These are phyloP conservation scores for Fistularia tabacaria DNA, from an alignment of 2,797 vertebrate species.

Conservation along the genomic window DNA sequence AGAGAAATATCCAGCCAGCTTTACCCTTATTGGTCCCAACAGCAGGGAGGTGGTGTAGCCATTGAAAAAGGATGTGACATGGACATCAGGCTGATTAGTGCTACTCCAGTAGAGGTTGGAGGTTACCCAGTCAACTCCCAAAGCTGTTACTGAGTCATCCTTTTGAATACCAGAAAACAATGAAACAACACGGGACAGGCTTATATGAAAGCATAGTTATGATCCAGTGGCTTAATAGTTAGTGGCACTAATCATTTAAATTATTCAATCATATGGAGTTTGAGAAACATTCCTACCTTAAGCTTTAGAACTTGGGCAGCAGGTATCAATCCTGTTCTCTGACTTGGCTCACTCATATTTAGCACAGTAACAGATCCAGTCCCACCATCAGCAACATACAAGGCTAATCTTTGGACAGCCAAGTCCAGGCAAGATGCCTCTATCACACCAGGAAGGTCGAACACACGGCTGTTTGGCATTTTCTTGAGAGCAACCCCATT, in stretches of 20 bases:
- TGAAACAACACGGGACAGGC: not conserved
- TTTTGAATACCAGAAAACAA: slow-evolving; percentile 1
- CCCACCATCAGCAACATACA: slow-evolving; percentile 78
- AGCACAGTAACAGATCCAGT: slow-evolving; percentile 71
- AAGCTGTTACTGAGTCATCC: slow-evolving; percentile 63
- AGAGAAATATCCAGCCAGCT: not conserved
- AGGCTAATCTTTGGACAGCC: slow-evolving; percentile 57
- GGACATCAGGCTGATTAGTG: slow-evolving; percentile 62
- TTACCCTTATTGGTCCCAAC: slow-evolving; percentile 60
- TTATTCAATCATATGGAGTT: not conserved
- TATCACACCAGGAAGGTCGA: slow-evolving; percentile 70
- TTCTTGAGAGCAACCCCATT: slow-evolving; percentile 48
- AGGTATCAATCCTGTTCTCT: slow-evolving; percentile 52
- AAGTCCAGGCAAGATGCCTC: slow-evolving; percentile 74
- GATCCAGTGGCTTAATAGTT: too few relatives aligned
- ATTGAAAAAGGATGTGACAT: slow-evolving; percentile 67
- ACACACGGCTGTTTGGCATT: slow-evolving; percentile 62
- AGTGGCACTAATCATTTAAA: not conserved
- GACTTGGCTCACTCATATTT: slow-evolving; percentile 61
- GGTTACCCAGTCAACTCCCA: slow-evolving; percentile 89
- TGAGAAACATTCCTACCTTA: slow-evolving; percentile 25
- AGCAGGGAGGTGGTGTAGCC: slow-evolving; percentile 69
- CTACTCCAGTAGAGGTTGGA: slow-evolving; percentile 88
- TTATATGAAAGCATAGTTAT: not conserved
- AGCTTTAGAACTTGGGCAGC: slow-evolving; percentile 68